A percentile compares a stretch with the other conserved stretches of the same genome.
Conservation (phyloP, 2,888 invertebrate species). For the Cosmia pyralina region DNA sequence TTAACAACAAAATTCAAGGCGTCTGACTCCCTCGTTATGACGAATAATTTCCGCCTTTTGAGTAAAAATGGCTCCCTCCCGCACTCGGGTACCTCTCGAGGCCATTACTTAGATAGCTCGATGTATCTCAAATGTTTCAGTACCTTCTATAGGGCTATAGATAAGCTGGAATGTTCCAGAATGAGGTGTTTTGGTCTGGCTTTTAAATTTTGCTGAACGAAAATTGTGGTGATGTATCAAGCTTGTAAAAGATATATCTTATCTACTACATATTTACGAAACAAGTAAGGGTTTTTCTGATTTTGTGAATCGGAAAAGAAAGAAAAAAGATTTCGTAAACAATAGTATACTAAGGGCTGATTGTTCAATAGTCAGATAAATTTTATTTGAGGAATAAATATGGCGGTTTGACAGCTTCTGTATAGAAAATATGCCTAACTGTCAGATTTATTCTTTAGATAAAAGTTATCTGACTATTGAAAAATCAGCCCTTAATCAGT, state of each 20-base stretch:
- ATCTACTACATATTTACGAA: not conserved
- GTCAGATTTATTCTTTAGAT: too few species aligned
- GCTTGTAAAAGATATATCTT: slow-evolving; percentile 25
- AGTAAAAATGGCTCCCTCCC: slow-evolving; percentile 55
- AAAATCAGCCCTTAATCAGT: too few species aligned
- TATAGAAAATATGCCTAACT: too few species aligned
- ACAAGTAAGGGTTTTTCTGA: too few species aligned
- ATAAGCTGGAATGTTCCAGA: slow-evolving; percentile 54
- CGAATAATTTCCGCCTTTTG: slow-evolving; percentile 60
- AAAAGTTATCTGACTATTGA: too few species aligned
- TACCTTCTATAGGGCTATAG: slow-evolving; percentile 43
- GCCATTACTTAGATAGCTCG: slow-evolving; percentile 56
- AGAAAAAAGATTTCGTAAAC: too few species aligned
- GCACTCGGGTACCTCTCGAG: slow-evolving; percentile 26
- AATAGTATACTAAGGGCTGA: too few species aligned
- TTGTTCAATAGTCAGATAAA: too few species aligned
- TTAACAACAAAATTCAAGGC: slow-evolving; percentile 31
- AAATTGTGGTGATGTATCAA: slow-evolving; percentile 4
- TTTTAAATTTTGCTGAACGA: slow-evolving; percentile 31
- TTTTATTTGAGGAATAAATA: too few species aligned
- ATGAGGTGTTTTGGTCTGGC: slow-evolving; percentile 28
- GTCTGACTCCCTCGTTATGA: slow-evolving; percentile 35
- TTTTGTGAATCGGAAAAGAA: too few species aligned
- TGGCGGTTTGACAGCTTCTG: too few species aligned
- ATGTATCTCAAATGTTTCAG: slow-evolving; percentile 47